Conservation (phyloP, 2,797 vertebrate species). For the Pseudotriccus pelzelni region DNA sequence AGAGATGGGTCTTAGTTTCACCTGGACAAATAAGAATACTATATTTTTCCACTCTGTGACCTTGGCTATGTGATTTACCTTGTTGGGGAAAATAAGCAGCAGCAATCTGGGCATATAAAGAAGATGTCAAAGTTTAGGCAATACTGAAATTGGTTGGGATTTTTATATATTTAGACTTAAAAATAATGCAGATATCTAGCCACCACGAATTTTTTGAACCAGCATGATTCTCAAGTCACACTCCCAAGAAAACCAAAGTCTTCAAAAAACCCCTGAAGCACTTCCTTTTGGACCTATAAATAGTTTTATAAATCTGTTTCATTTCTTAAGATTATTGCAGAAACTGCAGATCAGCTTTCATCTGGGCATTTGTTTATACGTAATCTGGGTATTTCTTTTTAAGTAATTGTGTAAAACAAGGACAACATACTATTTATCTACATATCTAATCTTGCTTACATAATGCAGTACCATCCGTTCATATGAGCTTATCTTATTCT, state of each 20-base stretch:
- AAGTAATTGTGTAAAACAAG: background rate
- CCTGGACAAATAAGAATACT: background rate
- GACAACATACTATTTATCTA: background rate
- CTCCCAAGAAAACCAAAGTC: background rate
- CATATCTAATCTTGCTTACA: background rate
- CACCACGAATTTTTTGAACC: background rate
- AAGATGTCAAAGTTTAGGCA: background rate
- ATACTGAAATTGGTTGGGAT: background rate
- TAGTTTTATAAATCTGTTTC: background rate
- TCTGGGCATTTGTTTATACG: background rate
- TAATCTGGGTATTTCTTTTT: conserved; percentile 7
- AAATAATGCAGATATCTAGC: background rate
- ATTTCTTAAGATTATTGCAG: background rate
- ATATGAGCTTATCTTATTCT: background rate
- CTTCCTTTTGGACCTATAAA: background rate
- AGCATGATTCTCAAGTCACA: background rate
- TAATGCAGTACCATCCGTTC: background rate
- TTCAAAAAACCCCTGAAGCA: background rate
- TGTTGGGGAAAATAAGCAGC: background rate
- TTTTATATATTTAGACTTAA: background rate
- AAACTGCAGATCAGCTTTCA: background rate
- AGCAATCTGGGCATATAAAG: background rate
- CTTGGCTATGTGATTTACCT: background rate
- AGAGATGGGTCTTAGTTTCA: background rate
- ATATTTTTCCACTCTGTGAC: background rate